Percentiles rank a stretch among this genome's conserved stretches.
These are phyloP conservation scores for Agrotis segetum DNA, from an alignment of 2,888 invertebrate genomes.

Conservation along the genomic window DNA sequence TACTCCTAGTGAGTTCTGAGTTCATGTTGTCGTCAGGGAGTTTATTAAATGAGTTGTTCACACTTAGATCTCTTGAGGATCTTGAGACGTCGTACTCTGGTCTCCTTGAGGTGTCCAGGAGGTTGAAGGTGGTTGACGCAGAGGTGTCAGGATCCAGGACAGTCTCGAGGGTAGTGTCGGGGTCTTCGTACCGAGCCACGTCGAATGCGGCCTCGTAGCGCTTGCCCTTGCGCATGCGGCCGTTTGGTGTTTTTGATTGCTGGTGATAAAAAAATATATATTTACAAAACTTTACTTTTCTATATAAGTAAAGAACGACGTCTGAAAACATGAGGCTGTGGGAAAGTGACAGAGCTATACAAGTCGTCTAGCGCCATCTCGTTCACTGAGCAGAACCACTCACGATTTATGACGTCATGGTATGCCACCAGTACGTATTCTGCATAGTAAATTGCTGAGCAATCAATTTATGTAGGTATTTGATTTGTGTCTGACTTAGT, in stretches of 20 bases:
- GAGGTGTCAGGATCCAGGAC: conserved; percentile 76
- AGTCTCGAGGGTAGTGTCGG: conserved; percentile 52
- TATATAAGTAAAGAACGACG: no score
- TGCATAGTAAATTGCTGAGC: no score
- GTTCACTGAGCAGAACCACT: no score
- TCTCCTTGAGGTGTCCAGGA: conserved; percentile 80
- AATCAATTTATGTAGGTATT: no score
- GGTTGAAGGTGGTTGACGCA: conserved; percentile 68
- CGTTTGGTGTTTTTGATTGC: conserved; percentile 85
- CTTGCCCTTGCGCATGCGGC: conserved; percentile 77
- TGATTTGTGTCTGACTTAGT: no score
- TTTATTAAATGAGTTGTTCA: conserved; percentile 78
- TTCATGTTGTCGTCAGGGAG: conserved; percentile 89
- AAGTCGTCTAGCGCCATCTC: no score
- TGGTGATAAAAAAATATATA: conserved; percentile 38
- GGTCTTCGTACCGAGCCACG: conserved; percentile 62
- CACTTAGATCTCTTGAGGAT: conserved; percentile 59
- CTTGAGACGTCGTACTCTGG: conserved; percentile 71
- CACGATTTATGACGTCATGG: no score
- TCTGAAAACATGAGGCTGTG: no score
- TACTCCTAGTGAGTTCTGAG: conserved; percentile 80
- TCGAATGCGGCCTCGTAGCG: conserved; percentile 72
- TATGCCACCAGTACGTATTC: no score
- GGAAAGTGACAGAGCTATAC: no score
- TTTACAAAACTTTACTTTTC: no score